Evolutionary conservation across 2,797 vertebrate genomes (phyloP).

Genomic region (Notolabrus celidotus): DNA sequence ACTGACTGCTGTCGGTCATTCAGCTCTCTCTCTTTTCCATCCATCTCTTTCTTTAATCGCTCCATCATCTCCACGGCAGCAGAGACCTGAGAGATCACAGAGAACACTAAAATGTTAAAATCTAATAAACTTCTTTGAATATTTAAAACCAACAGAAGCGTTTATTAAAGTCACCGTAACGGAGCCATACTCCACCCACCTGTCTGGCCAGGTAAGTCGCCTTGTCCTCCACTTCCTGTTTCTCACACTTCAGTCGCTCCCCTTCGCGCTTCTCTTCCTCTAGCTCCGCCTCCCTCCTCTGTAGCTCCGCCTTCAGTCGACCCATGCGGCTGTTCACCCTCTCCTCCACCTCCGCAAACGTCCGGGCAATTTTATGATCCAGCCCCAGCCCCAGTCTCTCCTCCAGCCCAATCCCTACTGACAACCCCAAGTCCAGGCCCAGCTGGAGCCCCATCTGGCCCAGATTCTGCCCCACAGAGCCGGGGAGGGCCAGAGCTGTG

Average conservation of each 20-base stretch:
- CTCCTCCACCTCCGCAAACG: slow-evolving; percentile 86
- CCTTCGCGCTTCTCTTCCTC: slow-evolving; percentile 26
- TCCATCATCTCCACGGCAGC: slow-evolving; percentile 71
- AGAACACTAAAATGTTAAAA: background rate
- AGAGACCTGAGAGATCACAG: slow-evolving; percentile 32
- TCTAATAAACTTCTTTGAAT: background rate
- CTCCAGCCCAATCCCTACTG: slow-evolving; percentile 62
- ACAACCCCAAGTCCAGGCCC: slow-evolving; percentile 41
- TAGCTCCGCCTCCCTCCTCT: slow-evolving; percentile 85
- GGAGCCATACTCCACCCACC: slow-evolving; percentile 29
- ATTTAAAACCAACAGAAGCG: too few species aligned
- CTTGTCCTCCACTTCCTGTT: slow-evolving; percentile 68
- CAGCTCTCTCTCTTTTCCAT: slow-evolving; percentile 68
- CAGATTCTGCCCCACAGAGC: background rate
- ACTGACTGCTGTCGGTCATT: slow-evolving; percentile 67
- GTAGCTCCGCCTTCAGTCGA: slow-evolving; percentile 80
- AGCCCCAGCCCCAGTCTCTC: slow-evolving; percentile 81
- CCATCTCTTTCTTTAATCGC: slow-evolving; percentile 53
- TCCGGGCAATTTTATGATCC: slow-evolving; percentile 77
- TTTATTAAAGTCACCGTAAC: too few species aligned
- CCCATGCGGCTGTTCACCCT: slow-evolving; percentile 83
- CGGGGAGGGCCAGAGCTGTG: slow-evolving; percentile 49
- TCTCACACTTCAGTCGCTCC: slow-evolving; percentile 61
- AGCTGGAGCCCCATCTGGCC: slow-evolving; percentile 22
- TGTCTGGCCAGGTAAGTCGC: slow-evolving; percentile 64